phyloP scores from a whole-genome alignment of 1,140 invertebrate genomes.

The Drosophila bifasciata region DNA sequence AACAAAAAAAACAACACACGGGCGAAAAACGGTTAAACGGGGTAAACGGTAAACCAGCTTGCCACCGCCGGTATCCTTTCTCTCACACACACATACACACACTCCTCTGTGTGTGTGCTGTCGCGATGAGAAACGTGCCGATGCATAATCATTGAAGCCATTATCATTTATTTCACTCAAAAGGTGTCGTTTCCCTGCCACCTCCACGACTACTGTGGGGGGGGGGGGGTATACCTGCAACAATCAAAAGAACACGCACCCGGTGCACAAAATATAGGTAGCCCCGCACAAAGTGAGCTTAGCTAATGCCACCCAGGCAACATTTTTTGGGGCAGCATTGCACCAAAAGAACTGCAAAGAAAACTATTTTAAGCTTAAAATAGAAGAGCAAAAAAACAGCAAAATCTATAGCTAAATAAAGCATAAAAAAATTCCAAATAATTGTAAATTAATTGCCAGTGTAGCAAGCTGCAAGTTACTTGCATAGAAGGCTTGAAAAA shows the following conservation, averaged over 20 bases:
- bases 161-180: constrained; percentile 82
- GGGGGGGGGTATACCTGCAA: too few relatives aligned
- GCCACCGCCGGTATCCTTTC: constrained; percentile 45
- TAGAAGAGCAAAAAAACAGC: too few relatives aligned
- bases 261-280: background rate
- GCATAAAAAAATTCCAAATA: too few relatives aligned
- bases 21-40: background rate
- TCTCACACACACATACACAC: too few relatives aligned
- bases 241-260: constrained; percentile 75
- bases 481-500: too few relatives aligned
- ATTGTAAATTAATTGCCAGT: too few relatives aligned
- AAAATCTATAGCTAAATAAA: too few relatives aligned
- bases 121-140: constrained; percentile 79
- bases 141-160: constrained; percentile 81
- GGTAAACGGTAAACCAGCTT: constrained; percentile 31
- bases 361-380: too few relatives aligned
- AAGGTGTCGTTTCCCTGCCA: constrained; percentile 57
- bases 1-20: constrained; percentile 34
- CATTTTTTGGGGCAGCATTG: constrained; percentile 11
- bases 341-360: too few relatives aligned
- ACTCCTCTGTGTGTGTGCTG: constrained; percentile 17
- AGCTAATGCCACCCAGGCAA: constrained; percentile 16
- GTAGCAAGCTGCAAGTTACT: too few relatives aligned
- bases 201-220: background rate
- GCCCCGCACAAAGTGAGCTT: constrained; percentile 11